These are phyloP conservation scores for Phthorimaea operculella DNA, from an alignment of 1,140 invertebrate genomes.

Conservation along the genomic window DNA sequence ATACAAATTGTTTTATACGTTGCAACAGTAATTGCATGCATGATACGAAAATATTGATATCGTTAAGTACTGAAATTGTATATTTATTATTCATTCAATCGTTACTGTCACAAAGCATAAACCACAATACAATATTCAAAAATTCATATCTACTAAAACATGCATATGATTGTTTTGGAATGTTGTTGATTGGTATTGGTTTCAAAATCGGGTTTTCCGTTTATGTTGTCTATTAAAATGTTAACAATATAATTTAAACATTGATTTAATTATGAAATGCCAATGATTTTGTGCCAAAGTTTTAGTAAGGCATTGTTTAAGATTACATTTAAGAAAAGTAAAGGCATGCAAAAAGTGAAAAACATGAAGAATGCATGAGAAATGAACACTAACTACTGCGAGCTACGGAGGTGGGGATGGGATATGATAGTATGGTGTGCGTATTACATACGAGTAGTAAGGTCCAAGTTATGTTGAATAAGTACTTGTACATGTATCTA, in stretches of 20 bases:
- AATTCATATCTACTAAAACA: constrained; percentile 1
- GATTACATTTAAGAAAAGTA: neutral
- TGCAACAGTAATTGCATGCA: neutral
- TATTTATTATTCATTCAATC: neutral
- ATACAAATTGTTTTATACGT: neutral
- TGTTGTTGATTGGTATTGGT: neutral
- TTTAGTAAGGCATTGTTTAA: neutral
- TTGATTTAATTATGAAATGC: neutral
- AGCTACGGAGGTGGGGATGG: constrained; percentile 6
- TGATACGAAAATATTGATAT: neutral
- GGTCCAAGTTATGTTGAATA: constrained; percentile 11
- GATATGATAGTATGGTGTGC: neutral
- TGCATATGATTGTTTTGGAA: neutral
- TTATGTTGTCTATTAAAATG: too few species aligned
- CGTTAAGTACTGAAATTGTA: too few species aligned
- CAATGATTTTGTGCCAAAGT: neutral
- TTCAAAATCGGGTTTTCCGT: too few species aligned
- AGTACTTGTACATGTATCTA: constrained; percentile 32
- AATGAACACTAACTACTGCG: constrained; percentile 12
- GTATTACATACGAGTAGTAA: neutral
- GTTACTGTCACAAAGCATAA: constrained; percentile 1
- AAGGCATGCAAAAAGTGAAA: constrained; percentile 13
- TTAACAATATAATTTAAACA: too few species aligned
- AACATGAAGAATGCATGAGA: constrained; percentile 7
- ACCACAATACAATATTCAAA: neutral